These are phyloP conservation scores for Stictocephala bisonia DNA, from an alignment of 2,888 invertebrate genomes.

Conservation along the genomic window DNA sequence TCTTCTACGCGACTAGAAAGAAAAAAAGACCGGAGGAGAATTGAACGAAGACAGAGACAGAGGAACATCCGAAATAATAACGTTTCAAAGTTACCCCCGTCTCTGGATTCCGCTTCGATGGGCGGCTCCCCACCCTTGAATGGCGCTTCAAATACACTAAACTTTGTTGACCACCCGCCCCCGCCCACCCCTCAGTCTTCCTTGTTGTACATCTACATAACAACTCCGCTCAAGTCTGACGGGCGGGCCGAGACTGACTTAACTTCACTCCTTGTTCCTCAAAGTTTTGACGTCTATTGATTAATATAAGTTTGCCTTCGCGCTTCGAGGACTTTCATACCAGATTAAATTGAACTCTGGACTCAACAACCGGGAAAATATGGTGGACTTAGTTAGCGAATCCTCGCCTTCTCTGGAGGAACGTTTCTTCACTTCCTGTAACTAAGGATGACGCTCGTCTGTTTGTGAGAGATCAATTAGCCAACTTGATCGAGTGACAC, in stretches of 20 bases:
- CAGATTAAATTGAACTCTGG: conserved; percentile 34
- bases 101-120: conserved; percentile 31
- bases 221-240: conserved; percentile 31
- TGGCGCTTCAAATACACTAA: conserved; percentile 45
- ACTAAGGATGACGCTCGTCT: no score
- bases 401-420: no score
- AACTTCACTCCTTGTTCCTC: conserved; percentile 26
- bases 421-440: no score
- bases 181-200: not conserved
- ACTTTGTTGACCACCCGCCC: conserved; percentile 44
- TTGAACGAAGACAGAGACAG: conserved; percentile 37
- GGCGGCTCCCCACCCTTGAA: conserved; percentile 38
- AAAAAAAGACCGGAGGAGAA: conserved; percentile 24
- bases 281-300: conserved; percentile 41
- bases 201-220: conserved; percentile 25
- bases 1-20: conserved; percentile 27
- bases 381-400: no score
- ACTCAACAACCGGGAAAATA: conserved; percentile 30
- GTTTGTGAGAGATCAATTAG: no score
- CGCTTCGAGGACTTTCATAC: conserved; percentile 37
- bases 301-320: conserved; percentile 40
- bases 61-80: conserved; percentile 47
- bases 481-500: no score
- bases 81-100: conserved; percentile 46
- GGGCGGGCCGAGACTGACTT: not conserved